Evolutionary conservation across 1,140 invertebrate genomes (phyloP).

Genomic region (Protaetia brevitarsis): DNA sequence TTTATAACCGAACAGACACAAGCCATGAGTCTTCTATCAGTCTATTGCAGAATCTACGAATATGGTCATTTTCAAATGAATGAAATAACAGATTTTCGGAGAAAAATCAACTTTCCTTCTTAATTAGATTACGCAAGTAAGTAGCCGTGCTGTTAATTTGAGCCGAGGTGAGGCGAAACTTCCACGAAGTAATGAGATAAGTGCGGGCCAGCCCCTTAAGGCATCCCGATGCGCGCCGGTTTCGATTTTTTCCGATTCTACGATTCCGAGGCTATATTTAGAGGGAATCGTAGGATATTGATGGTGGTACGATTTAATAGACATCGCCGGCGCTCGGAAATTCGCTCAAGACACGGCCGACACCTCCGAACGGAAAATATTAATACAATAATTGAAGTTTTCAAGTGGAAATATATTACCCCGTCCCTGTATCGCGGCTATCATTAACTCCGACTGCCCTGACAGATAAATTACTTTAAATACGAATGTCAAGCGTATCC

Average conservation of each 20-base stretch:
- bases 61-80: neutral
- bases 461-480: slow-evolving; percentile 14
- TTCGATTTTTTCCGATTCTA: neutral
- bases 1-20: neutral
- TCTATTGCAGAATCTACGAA: neutral
- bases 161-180: too few relatives aligned
- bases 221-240: neutral
- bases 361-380: neutral
- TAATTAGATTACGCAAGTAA: too few relatives aligned
- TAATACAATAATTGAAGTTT: slow-evolving; percentile 12
- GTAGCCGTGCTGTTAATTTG: too few relatives aligned
- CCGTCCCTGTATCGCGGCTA: neutral
- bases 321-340: neutral
- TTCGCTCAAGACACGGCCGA: neutral
- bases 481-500: slow-evolving; percentile 2
- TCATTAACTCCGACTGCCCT: neutral
- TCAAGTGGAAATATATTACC: slow-evolving; percentile 7
- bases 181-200: neutral
- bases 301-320: neutral
- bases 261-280: neutral
- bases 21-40: neutral
- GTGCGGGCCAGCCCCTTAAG: neutral
- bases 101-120: too few relatives aligned
- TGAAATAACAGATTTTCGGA: neutral
- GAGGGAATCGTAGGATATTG: neutral